Conservation (phyloP, 2,888 invertebrate species). For the Neoscelio sp. region DNA sequence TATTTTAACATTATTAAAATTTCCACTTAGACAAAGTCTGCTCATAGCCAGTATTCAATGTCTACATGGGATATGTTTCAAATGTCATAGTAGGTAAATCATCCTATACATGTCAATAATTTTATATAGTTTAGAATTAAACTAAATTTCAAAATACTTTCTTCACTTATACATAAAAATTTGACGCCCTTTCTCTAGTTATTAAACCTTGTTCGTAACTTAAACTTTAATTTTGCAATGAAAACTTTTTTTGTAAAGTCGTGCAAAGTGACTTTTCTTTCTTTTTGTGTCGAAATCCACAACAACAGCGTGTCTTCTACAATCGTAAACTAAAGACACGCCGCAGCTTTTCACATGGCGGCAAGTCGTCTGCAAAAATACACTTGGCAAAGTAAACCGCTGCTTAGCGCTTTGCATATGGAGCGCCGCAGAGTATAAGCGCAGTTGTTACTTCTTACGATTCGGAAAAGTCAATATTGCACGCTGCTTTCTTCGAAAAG, state of each 20-base stretch:
- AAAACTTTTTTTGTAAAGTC: slow-evolving; percentile 2
- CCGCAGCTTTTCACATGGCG: slow-evolving; percentile 24
- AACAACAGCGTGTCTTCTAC: slow-evolving; percentile 22
- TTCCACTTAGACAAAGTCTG: too few relatives aligned
- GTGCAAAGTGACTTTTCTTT: slow-evolving; percentile 3
- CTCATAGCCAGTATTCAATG: too few relatives aligned
- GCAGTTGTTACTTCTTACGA: slow-evolving; percentile 38
- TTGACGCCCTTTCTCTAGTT: too few relatives aligned
- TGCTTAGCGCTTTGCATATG: slow-evolving; percentile 49
- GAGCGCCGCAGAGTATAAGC: slow-evolving; percentile 20
- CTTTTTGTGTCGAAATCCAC: background rate
- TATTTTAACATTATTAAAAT: too few relatives aligned
- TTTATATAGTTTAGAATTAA: too few relatives aligned
- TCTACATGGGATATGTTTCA: too few relatives aligned
- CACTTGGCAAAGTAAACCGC: slow-evolving; percentile 56
- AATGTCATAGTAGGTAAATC: too few relatives aligned
- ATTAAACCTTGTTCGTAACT: too few relatives aligned
- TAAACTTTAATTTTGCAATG: background rate
- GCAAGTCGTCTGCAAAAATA: slow-evolving; percentile 40
- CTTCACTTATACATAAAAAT: too few relatives aligned
- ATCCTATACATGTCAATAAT: too few relatives aligned
- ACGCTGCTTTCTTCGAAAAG: slow-evolving; percentile 38
- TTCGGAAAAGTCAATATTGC: slow-evolving; percentile 57
- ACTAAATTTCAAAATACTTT: too few relatives aligned
- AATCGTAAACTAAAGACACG: slow-evolving; percentile 35